A percentile compares a stretch with the other conserved stretches of the same genome.
These are phyloP conservation scores for Yponomeuta malinellus DNA, from an alignment of 2,888 invertebrate species.

Conservation along the genomic window DNA sequence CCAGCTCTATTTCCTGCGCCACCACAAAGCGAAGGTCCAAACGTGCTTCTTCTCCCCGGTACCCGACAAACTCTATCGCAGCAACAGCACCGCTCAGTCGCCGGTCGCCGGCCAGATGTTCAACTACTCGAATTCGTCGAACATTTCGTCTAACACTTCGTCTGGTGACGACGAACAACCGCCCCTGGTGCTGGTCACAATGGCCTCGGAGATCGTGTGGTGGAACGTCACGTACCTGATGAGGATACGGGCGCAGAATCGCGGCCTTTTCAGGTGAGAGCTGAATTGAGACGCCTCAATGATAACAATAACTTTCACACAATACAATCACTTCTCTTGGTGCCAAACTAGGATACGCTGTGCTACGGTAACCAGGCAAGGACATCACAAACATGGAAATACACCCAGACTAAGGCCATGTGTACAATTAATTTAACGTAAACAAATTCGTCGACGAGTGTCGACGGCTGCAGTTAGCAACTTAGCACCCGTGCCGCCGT, in stretches of 20 bases:
- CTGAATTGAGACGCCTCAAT: not conserved
- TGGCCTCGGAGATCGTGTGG: slow-evolving; percentile 76
- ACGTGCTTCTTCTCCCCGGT: slow-evolving; percentile 71
- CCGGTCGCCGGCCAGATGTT: slow-evolving; percentile 14
- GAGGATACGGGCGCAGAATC: slow-evolving; percentile 33
- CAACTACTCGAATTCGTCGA: slow-evolving; percentile 13
- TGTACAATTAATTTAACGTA: no score
- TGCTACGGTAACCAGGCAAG: no score
- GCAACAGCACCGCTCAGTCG: slow-evolving; percentile 20
- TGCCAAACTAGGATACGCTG: no score
- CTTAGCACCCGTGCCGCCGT: no score
- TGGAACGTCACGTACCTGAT: slow-evolving; percentile 69
- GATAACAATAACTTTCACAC: no score
- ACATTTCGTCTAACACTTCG: not conserved
- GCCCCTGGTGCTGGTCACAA: slow-evolving; percentile 70
- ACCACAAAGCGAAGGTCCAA: slow-evolving; percentile 73
- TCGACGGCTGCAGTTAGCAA: no score
- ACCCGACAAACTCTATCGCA: slow-evolving; percentile 48
- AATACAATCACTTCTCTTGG: no score
- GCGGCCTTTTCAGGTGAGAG: slow-evolving; percentile 39
- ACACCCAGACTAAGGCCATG: no score
- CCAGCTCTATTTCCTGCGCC: slow-evolving; percentile 53
- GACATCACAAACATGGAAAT: no score
- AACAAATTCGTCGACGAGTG: no score
- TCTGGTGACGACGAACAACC: slow-evolving; percentile 40